A percentile compares a stretch with the other conserved stretches of the same genome.
Conservation (phyloP, 2,888 invertebrate genomes). For the Slavum lentiscoides region DNA sequence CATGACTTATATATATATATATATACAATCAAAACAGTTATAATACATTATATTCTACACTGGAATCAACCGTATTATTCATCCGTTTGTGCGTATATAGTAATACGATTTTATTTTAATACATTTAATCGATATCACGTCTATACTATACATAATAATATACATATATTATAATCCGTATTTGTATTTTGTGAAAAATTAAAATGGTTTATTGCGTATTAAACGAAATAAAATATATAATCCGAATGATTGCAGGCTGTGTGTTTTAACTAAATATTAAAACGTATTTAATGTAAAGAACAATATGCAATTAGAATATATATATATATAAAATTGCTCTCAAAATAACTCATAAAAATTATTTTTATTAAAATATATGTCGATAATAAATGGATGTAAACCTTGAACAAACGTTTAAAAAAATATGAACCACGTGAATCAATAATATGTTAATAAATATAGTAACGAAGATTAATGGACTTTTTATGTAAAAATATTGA, state of each 20-base stretch:
- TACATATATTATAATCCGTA: no score
- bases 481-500: conserved; percentile 36
- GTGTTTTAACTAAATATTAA: neutral
- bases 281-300: neutral
- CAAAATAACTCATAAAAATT: conserved; percentile 8
- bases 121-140: no score
- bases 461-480: conserved; percentile 29
- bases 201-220: neutral
- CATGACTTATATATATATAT: no score
- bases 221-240: neutral
- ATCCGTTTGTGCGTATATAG: neutral
- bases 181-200: no score
- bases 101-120: no score
- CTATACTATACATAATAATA: no score
- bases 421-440: conserved; percentile 25
- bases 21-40: conserved; percentile 3
- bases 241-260: neutral
- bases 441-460: conserved; percentile 38
- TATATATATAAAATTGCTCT: no score
- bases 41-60: neutral
- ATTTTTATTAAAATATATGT: conserved; percentile 34
- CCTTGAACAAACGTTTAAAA: conserved; percentile 32
- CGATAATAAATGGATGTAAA: conserved; percentile 8
- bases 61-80: neutral
- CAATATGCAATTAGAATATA: neutral